phyloP scores from a whole-genome alignment of 1,140 invertebrate species.

The Papilio aristodemus region DNA sequence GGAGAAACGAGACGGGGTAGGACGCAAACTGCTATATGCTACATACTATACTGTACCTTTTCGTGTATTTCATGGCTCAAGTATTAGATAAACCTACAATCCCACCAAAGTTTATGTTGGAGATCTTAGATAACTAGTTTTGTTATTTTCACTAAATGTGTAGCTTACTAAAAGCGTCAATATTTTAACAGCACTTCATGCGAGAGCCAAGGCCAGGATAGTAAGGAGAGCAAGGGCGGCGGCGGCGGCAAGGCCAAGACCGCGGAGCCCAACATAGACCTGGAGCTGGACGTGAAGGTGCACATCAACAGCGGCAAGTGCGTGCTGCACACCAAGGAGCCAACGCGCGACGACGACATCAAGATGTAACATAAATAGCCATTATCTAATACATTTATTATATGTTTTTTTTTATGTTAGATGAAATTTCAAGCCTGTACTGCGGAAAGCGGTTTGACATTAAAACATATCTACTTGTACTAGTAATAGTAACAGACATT shows the following conservation, averaged over 20 bases:
- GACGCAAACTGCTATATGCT: background rate
- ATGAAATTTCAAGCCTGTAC: too few species aligned
- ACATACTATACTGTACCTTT: too few species aligned
- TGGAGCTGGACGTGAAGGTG: conserved; percentile 97
- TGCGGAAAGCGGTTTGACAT: too few species aligned
- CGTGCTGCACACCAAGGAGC: conserved; percentile 96
- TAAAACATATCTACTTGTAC: too few species aligned
- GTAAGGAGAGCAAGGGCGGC: conserved; percentile 55
- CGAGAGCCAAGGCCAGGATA: conserved; percentile 57
- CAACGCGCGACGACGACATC: conserved; percentile 84
- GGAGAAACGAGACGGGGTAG: conserved; percentile 37
- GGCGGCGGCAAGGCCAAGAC: conserved; percentile 76
- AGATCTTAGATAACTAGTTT: too few species aligned
- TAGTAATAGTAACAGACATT: too few species aligned
- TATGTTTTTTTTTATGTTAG: too few species aligned
- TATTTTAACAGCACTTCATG: conserved; percentile 42
- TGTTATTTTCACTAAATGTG: background rate
- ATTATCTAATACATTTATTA: too few species aligned
- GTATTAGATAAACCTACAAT: too few species aligned
- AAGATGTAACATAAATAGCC: conserved; percentile 56
- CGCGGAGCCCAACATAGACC: conserved; percentile 96
- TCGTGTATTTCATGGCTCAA: too few species aligned
- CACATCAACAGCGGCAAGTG: conserved; percentile 98
- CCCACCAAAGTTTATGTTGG: too few species aligned
- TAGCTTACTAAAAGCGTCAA: background rate